Base-by-base conservation (phyloP, 1,140 invertebrate species). In the Drosophila kikkawai region DNA sequence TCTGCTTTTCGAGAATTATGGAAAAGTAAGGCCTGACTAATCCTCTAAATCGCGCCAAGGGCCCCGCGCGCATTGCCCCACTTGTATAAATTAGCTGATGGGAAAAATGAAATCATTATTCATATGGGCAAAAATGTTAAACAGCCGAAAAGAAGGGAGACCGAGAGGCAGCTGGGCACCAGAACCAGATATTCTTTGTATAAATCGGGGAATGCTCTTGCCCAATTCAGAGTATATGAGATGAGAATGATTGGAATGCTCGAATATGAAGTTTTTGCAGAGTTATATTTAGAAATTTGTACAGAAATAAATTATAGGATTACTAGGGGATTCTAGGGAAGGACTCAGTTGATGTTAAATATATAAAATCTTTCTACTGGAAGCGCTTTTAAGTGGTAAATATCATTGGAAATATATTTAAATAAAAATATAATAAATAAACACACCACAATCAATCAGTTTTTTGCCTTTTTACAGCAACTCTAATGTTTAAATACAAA, bases 31-130 rank as follows among this genome's bases (percentile, higher is more conserved):
- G 82, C 90, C 90, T 91, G 90, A 91, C 90, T 91, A 91, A 91
- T 91, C 90, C 90, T 83, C 90, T 91, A 91, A 91, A 91, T 91
- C 90, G 85, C 78, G 55, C 65, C 83, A 88, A 87, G 84, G 77
- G 81, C 84, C 80, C 84, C 80, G 60, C 75, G 44, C 79, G 56
- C 55, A 39, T 50, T 88, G 84, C 80, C 80, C 84, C 80, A 91
- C 90, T 90, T 88, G 82, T 91, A 88, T 91, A 91, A 91, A 91
- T 91, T 91, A 91, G 90, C 85, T 85, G 82, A 91, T 91, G 88
- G 83, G 79, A 91, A 91, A 91, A 91, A 90, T 82, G 84, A 91
- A 91, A 91, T 91, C 88, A 91, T 91, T 91, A 91, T 91, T 91
- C 85, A 91, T 80, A 80, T 74, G 76, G 78, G 71, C 69, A 85